Evolutionary conservation across 2,113 vertebrate genomes (phyloP).

Genomic region (Spermophilus dauricus): DNA sequence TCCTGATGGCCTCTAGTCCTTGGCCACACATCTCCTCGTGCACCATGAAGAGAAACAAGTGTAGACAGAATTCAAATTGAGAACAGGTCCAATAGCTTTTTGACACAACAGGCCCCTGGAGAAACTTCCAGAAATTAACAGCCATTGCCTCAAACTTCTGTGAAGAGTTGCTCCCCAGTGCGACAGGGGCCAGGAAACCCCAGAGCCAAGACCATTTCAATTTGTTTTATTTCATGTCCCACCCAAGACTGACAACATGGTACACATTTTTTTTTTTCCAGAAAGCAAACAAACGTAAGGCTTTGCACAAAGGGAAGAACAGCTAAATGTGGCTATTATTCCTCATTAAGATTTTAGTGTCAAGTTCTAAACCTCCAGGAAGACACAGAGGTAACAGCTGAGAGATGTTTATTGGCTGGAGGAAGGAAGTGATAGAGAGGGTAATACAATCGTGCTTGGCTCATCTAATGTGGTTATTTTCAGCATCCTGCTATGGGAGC

Average conservation of each 20-base stretch:
- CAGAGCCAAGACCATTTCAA: neutral
- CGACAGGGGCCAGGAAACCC: neutral
- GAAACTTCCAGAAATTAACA: constrained; percentile 31
- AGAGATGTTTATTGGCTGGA: neutral
- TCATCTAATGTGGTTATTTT: neutral
- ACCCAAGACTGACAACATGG: neutral
- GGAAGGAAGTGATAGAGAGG: neutral
- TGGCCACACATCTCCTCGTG: neutral
- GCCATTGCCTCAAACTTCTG: neutral
- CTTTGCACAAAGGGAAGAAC: neutral
- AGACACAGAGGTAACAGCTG: neutral
- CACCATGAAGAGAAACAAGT: neutral
- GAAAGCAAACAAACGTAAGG: neutral
- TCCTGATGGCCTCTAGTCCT: neutral
- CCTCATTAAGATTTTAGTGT: constrained; percentile 19
- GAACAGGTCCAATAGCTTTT: neutral
- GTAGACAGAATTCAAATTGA: neutral
- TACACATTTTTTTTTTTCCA: constrained; percentile 3
- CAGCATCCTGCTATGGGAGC: neutral
- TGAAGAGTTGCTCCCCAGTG: neutral
- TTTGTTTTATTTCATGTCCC: neutral
- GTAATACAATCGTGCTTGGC: too few species aligned
- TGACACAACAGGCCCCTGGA: neutral
- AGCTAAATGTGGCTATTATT: neutral
- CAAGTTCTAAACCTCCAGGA: neutral